Percentiles rank a stretch among this genome's conserved stretches.
phyloP scores from a whole-genome alignment of 2,888 invertebrate species.

The Dyspetes luteomarginatus region DNA sequence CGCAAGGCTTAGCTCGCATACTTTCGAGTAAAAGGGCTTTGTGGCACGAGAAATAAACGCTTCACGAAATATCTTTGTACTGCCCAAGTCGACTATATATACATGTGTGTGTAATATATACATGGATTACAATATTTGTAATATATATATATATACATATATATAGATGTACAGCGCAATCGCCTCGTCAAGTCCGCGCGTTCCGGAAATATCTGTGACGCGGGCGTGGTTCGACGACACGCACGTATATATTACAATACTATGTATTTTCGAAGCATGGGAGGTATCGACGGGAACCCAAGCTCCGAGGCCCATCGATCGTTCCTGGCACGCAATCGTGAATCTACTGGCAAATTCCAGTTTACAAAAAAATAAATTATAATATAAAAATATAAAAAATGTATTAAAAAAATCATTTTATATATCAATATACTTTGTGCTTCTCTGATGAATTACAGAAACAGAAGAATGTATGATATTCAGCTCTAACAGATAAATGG shows the following conservation, averaged over 20 bases:
- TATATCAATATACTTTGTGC: neutral
- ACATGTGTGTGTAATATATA: neutral
- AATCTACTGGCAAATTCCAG: neutral
- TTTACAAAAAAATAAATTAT: neutral
- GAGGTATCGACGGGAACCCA: neutral
- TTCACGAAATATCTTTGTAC: constrained; percentile 40
- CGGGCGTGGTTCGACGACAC: constrained; percentile 60
- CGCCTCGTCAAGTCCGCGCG: constrained; percentile 27
- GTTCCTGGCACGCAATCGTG: neutral
- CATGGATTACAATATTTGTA: neutral
- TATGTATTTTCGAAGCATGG: constrained; percentile 29
- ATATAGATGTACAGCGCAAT: neutral
- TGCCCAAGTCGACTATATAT: constrained; percentile 4
- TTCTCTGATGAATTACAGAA: neutral
- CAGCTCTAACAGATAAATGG: too few species aligned
- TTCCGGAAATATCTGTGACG: constrained; percentile 60
- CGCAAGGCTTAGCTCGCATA: constrained; percentile 32
- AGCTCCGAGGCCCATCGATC: neutral
- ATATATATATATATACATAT: neutral
- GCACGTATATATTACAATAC: constrained; percentile 35
- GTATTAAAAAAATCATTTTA: too few species aligned
- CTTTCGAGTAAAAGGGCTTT: constrained; percentile 50
- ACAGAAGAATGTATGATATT: too few species aligned
- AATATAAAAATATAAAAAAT: neutral
- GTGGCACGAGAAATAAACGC: neutral